These are phyloP conservation scores for Acronicta alni DNA, from an alignment of 2,888 invertebrate genomes.

Conservation along the genomic window DNA sequence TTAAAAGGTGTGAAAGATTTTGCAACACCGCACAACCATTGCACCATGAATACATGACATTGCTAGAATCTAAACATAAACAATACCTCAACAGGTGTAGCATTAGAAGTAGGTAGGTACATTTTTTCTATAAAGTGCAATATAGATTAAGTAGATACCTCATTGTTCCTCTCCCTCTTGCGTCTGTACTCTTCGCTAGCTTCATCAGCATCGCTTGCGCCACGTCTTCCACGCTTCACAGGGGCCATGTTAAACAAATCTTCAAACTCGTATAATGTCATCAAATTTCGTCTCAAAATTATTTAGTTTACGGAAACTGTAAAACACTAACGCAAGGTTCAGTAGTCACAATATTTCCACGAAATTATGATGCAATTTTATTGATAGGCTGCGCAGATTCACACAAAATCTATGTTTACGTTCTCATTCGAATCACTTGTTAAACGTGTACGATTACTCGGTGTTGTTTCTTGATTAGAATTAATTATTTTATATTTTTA, in stretches of 20 bases:
- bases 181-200: conserved; percentile 93
- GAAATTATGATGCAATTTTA: conserved; percentile 45
- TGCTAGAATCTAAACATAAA: too few species aligned
- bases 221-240: conserved; percentile 76
- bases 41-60: neutral
- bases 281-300: conserved; percentile 63
- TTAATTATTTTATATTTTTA: too few species aligned
- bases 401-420: too few species aligned
- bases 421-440: too few species aligned
- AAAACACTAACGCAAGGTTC: neutral
- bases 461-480: too few species aligned
- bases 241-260: conserved; percentile 78
- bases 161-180: conserved; percentile 93
- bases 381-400: neutral
- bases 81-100: too few species aligned
- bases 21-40: neutral
- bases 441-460: too few species aligned
- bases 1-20: too few species aligned
- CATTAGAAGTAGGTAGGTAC: too few species aligned
- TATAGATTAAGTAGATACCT: conserved; percentile 80
- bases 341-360: conserved; percentile 16
- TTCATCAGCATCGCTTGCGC: conserved; percentile 90
- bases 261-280: conserved; percentile 73
- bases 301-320: neutral
- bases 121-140: too few species aligned